Evolutionary conservation across 23 tunicate species (phyloP), one percentile per base, ranked within the genome.

Genomic region (Trididemnum nubilum): DNA sequence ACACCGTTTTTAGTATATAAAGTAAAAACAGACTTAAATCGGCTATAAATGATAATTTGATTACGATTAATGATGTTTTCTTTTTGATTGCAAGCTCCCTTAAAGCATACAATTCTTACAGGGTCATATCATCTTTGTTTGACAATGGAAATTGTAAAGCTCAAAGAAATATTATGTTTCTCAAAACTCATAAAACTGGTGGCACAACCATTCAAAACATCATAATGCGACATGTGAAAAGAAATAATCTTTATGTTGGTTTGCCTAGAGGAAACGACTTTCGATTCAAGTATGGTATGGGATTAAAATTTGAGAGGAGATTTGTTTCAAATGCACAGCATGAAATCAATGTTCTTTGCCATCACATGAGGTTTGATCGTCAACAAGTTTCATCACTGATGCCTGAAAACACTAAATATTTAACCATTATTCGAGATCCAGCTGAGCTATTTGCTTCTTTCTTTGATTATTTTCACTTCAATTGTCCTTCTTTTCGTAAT

Each of bases 111-210:
- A n/a, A n/a, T n/a, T n/a, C n/a, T n/a, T n/a, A n/a, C n/a, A n/a
- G n/a, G n/a, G n/a, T n/a, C n/a, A n/a, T n/a, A n/a, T n/a, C n/a
- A n/a, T n/a, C n/a, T n/a, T n/a, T n/a, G n/a, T n/a, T n/a, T n/a
- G 72, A 27, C 24, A 24, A 18, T 0, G 0, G 77, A 44, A 27
- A 24, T 29, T 90, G 89, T 80, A 23, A 25, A 5, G 89, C 96
- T 15, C 83, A 81, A 33, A 72, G 33, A 21, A 76, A 91, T 60
- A 75, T 91, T 34, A 61, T 85, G 66, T 91, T 91, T 76, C 65
- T 91, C 25, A 91, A 91, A 81, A 91, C 97, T 19, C 97, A 91
- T 79, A 91, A 91, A 85, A 91, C 97, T 21, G 97, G 90, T 12
- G 81, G 97, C n/a, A 57, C 97, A 2, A 79, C 86, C 9, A 85